phyloP scores from a whole-genome alignment of 2,888 invertebrate species.

The Itoplectis maculator region DNA sequence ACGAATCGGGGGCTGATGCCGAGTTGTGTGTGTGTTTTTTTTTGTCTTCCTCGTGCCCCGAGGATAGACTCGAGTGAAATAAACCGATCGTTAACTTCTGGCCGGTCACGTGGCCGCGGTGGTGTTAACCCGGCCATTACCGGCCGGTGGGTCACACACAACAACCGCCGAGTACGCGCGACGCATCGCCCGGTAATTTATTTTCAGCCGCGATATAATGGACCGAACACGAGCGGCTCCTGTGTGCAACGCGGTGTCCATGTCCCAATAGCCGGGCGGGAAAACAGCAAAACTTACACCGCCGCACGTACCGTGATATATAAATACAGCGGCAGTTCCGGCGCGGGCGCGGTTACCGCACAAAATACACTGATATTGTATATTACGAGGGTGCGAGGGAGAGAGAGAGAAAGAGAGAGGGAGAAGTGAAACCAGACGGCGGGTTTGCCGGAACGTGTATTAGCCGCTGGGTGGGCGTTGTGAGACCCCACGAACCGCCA shows the following conservation, averaged over 20 bases:
- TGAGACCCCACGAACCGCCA: constrained; percentile 68
- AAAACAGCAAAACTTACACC: constrained; percentile 41
- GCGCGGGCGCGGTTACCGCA: constrained; percentile 10
- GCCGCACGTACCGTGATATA: constrained; percentile 40
- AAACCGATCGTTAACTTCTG: constrained; percentile 80
- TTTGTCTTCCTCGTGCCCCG: background rate
- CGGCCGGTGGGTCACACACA: constrained; percentile 54
- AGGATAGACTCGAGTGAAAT: constrained; percentile 63
- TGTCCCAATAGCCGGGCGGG: constrained; percentile 24
- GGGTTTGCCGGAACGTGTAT: constrained; percentile 61
- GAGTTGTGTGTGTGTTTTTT: constrained; percentile 31
- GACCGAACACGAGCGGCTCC: constrained; percentile 43
- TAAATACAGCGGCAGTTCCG: constrained; percentile 35
- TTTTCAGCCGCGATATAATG: constrained; percentile 68
- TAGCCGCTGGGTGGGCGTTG: constrained; percentile 71
- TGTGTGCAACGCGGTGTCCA: constrained; percentile 37
- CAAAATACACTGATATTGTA: constrained; percentile 61
- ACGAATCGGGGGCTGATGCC: constrained; percentile 18
- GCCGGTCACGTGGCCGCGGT: constrained; percentile 77
- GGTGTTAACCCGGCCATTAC: constrained; percentile 76
- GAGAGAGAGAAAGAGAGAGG: no score
- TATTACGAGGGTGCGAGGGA: constrained; percentile 55
- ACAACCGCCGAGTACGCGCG: constrained; percentile 56
- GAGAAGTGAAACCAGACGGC: constrained; percentile 22
- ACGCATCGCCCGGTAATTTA: constrained; percentile 70